These are phyloP conservation scores for Gallinago media DNA, from an alignment of 2,113 vertebrate species.

Conservation along the genomic window DNA sequence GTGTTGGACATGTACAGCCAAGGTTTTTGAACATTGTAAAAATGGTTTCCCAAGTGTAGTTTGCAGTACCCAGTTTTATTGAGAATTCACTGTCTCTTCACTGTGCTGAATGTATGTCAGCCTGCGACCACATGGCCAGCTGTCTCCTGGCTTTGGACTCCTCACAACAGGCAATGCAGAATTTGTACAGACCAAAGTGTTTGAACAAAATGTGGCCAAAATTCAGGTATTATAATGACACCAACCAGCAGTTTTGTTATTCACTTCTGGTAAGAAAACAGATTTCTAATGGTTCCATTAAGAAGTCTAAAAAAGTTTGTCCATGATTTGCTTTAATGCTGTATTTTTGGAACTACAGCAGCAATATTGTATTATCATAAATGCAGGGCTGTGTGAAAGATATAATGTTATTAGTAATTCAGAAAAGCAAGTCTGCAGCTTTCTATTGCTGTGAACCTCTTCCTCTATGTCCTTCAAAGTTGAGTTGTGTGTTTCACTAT, in stretches of 20 bases:
- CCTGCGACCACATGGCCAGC: not conserved
- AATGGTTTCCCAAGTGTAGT: not conserved
- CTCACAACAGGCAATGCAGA: not conserved
- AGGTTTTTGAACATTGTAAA: not conserved
- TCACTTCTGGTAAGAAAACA: not conserved
- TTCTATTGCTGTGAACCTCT: not conserved
- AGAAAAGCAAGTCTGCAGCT: not conserved
- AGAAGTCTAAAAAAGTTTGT: not conserved
- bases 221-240: not conserved
- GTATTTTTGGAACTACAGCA: not conserved
- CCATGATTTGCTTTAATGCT: not conserved
- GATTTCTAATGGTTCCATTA: not conserved
- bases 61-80: accelerated
- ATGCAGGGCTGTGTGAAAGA: not conserved
- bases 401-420: not conserved
- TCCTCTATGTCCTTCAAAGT: not conserved
- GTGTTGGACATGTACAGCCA: not conserved
- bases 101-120: not conserved
- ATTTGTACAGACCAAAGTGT: not conserved
- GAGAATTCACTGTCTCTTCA: not conserved
- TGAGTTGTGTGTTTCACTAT: not conserved
- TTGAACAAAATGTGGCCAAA: not conserved
- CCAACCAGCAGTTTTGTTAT: not conserved
- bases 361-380: not conserved
- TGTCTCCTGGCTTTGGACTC: not conserved